A percentile compares a stretch with the other conserved stretches of the same genome.
Evolutionary conservation across 2,113 vertebrate species (phyloP).

Genomic region (Zosterops hypoxanthus): DNA sequence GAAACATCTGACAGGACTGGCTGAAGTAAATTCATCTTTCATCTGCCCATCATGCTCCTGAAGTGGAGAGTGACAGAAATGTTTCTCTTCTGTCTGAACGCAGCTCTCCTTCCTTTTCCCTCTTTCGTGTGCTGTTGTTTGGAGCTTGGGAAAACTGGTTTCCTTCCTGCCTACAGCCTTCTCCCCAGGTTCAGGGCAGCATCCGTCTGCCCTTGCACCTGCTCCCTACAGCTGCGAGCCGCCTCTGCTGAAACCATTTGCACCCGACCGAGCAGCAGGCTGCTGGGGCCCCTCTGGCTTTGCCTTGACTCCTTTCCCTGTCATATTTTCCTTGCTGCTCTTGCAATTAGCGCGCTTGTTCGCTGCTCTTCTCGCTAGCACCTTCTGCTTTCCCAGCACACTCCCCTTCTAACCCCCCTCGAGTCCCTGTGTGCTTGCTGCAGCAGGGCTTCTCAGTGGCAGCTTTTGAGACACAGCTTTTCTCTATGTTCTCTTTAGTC

Average conservation of each 20-base stretch:
- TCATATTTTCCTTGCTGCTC: conserved; percentile 67
- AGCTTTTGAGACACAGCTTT: background rate
- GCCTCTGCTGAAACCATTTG: conserved; percentile 76
- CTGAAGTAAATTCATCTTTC: conserved; percentile 64
- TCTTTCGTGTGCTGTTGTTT: conserved; percentile 56
- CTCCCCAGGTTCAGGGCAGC: conserved; percentile 68
- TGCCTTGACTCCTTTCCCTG: conserved; percentile 44
- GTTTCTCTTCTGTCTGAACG: background rate
- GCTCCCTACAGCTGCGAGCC: conserved; percentile 76
- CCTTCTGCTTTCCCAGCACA: conserved; percentile 41
- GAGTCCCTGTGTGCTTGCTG: fast-evolving
- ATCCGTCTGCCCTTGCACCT: conserved; percentile 74
- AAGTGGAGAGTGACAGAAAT: conserved; percentile 65
- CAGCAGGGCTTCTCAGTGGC: background rate
- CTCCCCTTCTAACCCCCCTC: background rate
- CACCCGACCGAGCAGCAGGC: conserved; percentile 71
- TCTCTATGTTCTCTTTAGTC: background rate
- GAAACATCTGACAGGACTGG: conserved; percentile 53
- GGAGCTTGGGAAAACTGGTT: conserved; percentile 78
- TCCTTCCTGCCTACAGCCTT: conserved; percentile 78
- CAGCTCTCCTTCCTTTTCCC: conserved; percentile 3
- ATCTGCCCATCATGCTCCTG: conserved; percentile 70
- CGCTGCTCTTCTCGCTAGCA: background rate
- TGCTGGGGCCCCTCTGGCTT: conserved; percentile 68
- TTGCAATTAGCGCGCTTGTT: conserved; percentile 75